Evolutionary conservation across 1,140 invertebrate species (phyloP).

Genomic region (Ceratina japonica): DNA sequence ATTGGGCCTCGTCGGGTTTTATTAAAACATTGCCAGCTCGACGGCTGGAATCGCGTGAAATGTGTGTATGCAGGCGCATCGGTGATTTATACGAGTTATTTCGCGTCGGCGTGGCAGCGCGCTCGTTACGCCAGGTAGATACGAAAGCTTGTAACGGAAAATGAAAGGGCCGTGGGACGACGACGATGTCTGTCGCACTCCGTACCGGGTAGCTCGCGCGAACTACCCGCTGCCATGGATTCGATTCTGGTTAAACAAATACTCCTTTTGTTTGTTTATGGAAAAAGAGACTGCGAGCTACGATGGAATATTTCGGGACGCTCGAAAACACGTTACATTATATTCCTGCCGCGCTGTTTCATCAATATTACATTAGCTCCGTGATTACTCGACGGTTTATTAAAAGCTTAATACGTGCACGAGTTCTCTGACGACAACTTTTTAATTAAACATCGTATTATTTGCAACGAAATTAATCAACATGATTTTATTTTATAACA

Average conservation of each 20-base stretch:
- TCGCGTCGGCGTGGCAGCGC: conserved; percentile 46
- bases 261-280: conserved; percentile 4
- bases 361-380: too few species aligned
- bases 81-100: conserved; percentile 68
- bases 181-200: conserved; percentile 2
- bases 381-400: too few species aligned
- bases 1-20: conserved; percentile 63
- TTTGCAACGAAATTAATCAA: too few species aligned
- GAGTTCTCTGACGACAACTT: too few species aligned
- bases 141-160: conserved; percentile 46
- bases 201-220: conserved; percentile 9
- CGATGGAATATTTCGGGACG: not conserved
- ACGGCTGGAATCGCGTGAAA: conserved; percentile 56
- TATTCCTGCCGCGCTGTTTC: too few species aligned
- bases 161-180: conserved; percentile 39
- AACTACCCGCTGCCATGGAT: conserved; percentile 24
- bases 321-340: too few species aligned
- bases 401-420: too few species aligned
- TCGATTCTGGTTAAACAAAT: conserved; percentile 1
- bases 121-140: conserved; percentile 56
- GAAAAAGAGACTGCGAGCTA: not conserved
- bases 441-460: too few species aligned
- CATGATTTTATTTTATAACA: too few species aligned
- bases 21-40: conserved; percentile 63
- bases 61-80: conserved; percentile 66